Conservation (phyloP, 2,797 vertebrate genomes). For the Arrhamphus sclerolepis region DNA sequence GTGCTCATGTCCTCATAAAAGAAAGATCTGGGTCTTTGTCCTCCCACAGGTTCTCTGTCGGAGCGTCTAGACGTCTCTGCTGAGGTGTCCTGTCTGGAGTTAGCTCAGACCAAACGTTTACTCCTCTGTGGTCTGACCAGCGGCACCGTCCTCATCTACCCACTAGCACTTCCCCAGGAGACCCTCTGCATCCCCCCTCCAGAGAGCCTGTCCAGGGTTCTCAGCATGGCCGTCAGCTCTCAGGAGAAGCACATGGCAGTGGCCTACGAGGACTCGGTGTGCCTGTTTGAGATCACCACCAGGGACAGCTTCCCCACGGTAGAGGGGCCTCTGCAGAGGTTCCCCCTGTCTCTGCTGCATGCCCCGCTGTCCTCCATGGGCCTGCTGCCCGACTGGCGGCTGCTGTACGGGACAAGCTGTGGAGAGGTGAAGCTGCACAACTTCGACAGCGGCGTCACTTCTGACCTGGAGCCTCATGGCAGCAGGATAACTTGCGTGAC, state of each 20-base stretch:
- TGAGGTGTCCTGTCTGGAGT: conserved; percentile 80
- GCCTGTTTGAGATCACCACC: conserved; percentile 76
- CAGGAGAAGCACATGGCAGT: conserved; percentile 75
- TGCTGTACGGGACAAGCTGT: conserved; percentile 75
- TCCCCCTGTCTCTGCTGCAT: conserved; percentile 72
- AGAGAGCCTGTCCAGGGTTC: conserved; percentile 70
- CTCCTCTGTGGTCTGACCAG: conserved; percentile 81
- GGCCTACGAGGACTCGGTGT: conserved; percentile 72
- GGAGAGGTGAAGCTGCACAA: conserved; percentile 74
- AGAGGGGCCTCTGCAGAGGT: conserved; percentile 66
- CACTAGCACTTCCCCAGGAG: conserved; percentile 77
- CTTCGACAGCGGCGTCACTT: conserved; percentile 45
- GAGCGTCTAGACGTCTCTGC: conserved; percentile 72
- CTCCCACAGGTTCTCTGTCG: conserved; percentile 62
- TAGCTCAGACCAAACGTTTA: conserved; percentile 77
- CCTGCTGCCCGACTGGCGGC: conserved; percentile 57
- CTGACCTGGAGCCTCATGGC: conserved; percentile 77
- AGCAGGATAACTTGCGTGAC: conserved; percentile 80
- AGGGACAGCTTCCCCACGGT: conserved; percentile 78
- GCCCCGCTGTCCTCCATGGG: conserved; percentile 72
- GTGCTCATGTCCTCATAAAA: too few species aligned
- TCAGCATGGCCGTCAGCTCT: conserved; percentile 65
- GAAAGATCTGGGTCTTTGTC: background rate
- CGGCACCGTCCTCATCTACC: conserved; percentile 84
- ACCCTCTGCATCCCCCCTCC: conserved; percentile 83